Conservation (phyloP, 1,140 invertebrate genomes). For the Calliopsis andreniformis region DNA sequence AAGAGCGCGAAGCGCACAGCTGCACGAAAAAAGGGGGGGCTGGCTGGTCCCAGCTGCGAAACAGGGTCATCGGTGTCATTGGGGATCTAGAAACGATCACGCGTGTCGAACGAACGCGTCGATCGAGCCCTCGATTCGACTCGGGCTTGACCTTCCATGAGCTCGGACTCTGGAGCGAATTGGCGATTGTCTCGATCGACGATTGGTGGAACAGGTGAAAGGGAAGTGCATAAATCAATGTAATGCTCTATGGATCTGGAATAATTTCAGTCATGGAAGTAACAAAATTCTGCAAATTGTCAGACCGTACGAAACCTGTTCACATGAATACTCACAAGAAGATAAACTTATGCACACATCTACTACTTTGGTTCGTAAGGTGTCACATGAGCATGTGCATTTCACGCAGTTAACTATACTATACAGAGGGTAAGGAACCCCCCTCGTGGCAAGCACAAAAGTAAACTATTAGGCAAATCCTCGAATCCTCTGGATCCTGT, state of each 20-base stretch:
- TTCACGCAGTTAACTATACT: too few relatives aligned
- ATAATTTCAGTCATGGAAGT: neutral
- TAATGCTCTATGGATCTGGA: neutral
- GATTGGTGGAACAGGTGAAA: constrained; percentile 25
- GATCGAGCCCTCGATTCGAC: constrained; percentile 46
- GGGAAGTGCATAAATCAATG: neutral
- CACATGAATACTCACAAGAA: too few relatives aligned
- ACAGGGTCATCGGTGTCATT: constrained; percentile 64
- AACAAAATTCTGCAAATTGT: too few relatives aligned
- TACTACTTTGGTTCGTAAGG: too few relatives aligned
- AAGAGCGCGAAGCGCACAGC: constrained; percentile 67
- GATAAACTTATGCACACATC: too few relatives aligned
- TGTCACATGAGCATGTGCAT: too few relatives aligned
- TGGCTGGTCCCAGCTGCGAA: constrained; percentile 70
- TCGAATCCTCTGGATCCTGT: too few relatives aligned
- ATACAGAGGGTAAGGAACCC: too few relatives aligned
- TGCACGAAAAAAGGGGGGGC: constrained; percentile 67
- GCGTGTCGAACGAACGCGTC: constrained; percentile 12
- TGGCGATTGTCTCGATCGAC: neutral
- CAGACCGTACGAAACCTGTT: too few relatives aligned
- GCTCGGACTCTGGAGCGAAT: constrained; percentile 13
- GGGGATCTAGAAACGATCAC: constrained; percentile 29
- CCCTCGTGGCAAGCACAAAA: too few relatives aligned
- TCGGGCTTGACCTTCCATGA: constrained; percentile 6
- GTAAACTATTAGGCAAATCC: too few relatives aligned